A percentile compares a stretch with the other conserved stretches of the same genome.
These are phyloP conservation scores for Tenthredo distinguenda DNA, from an alignment of 2,888 invertebrate species.

Conservation along the genomic window DNA sequence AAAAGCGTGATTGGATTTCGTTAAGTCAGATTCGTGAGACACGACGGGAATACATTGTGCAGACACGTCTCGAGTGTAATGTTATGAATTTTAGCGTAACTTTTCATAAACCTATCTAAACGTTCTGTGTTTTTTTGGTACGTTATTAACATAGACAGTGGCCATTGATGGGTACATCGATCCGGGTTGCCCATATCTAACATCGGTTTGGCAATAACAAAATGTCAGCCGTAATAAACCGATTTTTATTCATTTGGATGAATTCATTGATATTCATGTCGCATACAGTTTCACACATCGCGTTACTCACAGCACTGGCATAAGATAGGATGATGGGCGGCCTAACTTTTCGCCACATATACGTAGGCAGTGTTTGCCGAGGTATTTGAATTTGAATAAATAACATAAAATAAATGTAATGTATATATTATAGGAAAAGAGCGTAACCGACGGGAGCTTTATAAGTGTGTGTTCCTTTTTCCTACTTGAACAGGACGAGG, in stretches of 20 bases:
- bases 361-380: not conserved
- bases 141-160: too few species aligned
- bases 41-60: not conserved
- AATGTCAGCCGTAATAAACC: not conserved
- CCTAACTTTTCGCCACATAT: not conserved
- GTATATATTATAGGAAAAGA: conserved; percentile 31
- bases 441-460: not conserved
- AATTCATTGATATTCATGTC: not conserved
- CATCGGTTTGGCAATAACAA: too few species aligned
- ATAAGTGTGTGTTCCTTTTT: conserved; percentile 14
- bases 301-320: not conserved
- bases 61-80: not conserved
- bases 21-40: not conserved
- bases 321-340: not conserved
- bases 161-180: too few species aligned
- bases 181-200: not conserved
- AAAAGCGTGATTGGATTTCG: too few species aligned
- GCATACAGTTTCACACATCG: not conserved
- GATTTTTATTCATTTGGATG: not conserved
- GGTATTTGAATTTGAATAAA: conserved; percentile 28
- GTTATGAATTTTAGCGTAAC: not conserved
- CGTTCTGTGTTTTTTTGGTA: not conserved
- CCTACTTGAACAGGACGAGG: not conserved
- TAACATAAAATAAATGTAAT: conserved; percentile 18
- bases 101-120: not conserved